Conservation (phyloP, 1,140 invertebrate species). For the Drosophila oshimai region DNA sequence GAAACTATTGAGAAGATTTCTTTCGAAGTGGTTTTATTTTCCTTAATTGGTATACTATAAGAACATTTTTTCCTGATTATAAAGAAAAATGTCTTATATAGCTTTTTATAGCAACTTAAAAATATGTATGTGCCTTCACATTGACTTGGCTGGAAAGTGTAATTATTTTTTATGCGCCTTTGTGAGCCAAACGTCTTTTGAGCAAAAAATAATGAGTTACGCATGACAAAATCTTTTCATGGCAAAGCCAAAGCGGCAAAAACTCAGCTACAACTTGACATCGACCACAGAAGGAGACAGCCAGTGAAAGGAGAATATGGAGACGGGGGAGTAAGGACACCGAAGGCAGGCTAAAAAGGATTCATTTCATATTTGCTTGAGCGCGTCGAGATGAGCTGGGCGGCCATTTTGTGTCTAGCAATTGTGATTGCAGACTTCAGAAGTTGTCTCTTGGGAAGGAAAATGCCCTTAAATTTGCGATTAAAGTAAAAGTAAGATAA, state of each 20-base stretch:
- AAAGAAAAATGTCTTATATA: neutral
- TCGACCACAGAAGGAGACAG: conserved; percentile 25
- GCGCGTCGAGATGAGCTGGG: conserved; percentile 30
- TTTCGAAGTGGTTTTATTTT: too few species aligned
- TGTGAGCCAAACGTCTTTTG: conserved; percentile 69
- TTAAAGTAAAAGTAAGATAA: conserved; percentile 12
- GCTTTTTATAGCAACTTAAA: neutral
- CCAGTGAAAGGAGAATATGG: conserved; percentile 2
- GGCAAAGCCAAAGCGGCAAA: conserved; percentile 30
- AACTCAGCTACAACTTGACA: conserved; percentile 46
- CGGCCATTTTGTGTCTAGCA: conserved; percentile 60
- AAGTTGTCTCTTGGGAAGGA: neutral
- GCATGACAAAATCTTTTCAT: conserved; percentile 82
- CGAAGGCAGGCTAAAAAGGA: conserved; percentile 50
- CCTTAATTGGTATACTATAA: too few species aligned
- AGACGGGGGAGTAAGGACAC: neutral
- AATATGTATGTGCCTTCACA: neutral
- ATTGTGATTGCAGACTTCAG: neutral
- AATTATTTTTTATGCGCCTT: conserved; percentile 68
- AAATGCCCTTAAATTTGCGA: conserved; percentile 18
- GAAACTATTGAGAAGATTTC: too few species aligned
- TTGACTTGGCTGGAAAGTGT: conserved; percentile 31
- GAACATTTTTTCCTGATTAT: too few species aligned
- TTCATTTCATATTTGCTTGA: conserved; percentile 71
- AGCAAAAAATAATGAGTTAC: conserved; percentile 82